These are phyloP conservation scores for Sphaeramia orbicularis DNA, from an alignment of 2,797 vertebrate genomes.

Conservation along the genomic window DNA sequence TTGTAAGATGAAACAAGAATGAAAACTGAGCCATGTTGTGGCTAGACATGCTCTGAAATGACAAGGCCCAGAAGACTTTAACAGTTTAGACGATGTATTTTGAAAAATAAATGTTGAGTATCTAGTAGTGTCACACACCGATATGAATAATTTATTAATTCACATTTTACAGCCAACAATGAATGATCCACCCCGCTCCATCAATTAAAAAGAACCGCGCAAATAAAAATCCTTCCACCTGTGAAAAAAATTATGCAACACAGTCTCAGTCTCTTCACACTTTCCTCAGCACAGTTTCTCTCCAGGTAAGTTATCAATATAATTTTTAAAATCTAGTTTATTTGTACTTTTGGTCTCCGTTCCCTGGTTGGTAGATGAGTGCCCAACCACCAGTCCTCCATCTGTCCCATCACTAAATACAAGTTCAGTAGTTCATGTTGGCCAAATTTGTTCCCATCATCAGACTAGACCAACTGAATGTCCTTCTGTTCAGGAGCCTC, in stretches of 20 bases:
- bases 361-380: conserved; percentile 60
- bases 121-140: conserved; percentile 60
- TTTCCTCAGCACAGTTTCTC: conserved; percentile 30
- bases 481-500: conserved; percentile 65
- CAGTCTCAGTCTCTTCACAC: conserved; percentile 39
- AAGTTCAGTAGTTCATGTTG: conserved; percentile 75
- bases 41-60: conserved; percentile 6
- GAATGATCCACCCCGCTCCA: conserved; percentile 48
- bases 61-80: conserved; percentile 1
- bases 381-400: conserved; percentile 45
- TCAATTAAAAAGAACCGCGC: conserved; percentile 73
- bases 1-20: no score
- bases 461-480: conserved; percentile 72
- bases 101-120: conserved; percentile 54
- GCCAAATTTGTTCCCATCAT: conserved; percentile 59
- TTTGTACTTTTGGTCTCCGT: conserved; percentile 75
- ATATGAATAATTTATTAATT: conserved; percentile 89
- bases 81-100: conserved; percentile 34
- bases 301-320: conserved; percentile 54
- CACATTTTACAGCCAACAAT: conserved; percentile 81
- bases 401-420: conserved; percentile 68
- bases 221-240: conserved; percentile 76
- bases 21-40: background rate
- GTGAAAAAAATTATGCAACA: conserved; percentile 59
- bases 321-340: conserved; percentile 72